Conservation (phyloP, 2,888 invertebrate genomes). For the Hedychridium roseum region DNA sequence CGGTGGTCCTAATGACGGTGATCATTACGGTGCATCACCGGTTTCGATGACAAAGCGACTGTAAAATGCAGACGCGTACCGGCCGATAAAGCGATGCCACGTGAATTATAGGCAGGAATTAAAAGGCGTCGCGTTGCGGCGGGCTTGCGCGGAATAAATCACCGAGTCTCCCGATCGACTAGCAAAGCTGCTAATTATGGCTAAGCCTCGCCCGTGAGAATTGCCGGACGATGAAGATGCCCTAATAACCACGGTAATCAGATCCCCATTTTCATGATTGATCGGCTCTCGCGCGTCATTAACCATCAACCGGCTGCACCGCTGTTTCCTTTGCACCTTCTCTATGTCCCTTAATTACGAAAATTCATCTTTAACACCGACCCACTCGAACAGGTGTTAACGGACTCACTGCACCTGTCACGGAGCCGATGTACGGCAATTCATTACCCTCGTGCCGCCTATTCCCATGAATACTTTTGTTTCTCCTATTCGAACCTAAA, state of each 20-base stretch:
- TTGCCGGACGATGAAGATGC: constrained; percentile 12
- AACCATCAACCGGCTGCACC: not conserved
- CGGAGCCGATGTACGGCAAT: too few relatives aligned
- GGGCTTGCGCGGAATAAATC: constrained; percentile 1
- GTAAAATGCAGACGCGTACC: not conserved
- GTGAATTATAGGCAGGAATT: constrained; percentile 31
- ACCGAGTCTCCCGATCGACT: not conserved
- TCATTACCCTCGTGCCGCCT: too few relatives aligned
- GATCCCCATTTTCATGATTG: constrained; percentile 11
- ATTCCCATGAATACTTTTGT: too few relatives aligned
- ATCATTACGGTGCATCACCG: too few relatives aligned
- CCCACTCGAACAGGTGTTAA: too few relatives aligned
- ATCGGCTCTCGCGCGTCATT: constrained; percentile 3
- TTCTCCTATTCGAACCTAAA: too few relatives aligned
- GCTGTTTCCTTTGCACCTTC: too few relatives aligned
- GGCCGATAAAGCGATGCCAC: constrained; percentile 7
- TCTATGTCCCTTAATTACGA: too few relatives aligned
- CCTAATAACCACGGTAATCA: constrained; percentile 18
- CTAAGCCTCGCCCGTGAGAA: constrained; percentile 15
- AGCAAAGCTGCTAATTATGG: constrained; percentile 27
- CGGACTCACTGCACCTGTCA: too few relatives aligned
- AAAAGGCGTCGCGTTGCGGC: constrained; percentile 28
- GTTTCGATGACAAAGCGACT: not conserved
- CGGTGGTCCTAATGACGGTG: too few relatives aligned
- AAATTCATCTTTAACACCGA: too few relatives aligned